These are phyloP conservation scores for Bemisia tabaci DNA, from an alignment of 1,140 invertebrate species.

Conservation along the genomic window DNA sequence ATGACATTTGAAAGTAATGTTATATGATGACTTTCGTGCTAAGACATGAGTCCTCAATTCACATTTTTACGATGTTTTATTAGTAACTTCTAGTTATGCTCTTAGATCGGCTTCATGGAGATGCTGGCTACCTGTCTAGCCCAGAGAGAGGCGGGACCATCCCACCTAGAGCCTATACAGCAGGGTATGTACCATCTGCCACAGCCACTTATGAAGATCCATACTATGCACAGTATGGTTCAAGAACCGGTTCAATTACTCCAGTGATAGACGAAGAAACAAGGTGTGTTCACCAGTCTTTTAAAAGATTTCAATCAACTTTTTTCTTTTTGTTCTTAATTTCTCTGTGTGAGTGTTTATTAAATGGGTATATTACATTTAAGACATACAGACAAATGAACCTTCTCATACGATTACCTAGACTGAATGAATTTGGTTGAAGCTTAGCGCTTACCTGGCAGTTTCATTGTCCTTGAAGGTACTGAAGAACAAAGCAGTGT, in stretches of 20 bases:
- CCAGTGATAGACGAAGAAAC: constrained; percentile 85
- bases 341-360: no score
- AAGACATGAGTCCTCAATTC: not conserved
- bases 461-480: no score
- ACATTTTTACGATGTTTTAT: not conserved
- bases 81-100: constrained; percentile 5
- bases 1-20: no score
- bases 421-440: no score
- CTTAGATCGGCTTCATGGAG: constrained; percentile 40
- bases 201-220: constrained; percentile 54
- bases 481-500: no score
- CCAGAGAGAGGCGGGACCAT: constrained; percentile 49
- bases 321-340: no score
- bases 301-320: no score
- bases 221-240: constrained; percentile 65
- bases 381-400: no score
- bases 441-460: no score
- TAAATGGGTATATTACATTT: no score
- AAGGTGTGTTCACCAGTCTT: constrained; percentile 40
- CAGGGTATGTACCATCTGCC: constrained; percentile 22
- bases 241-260: constrained; percentile 58
- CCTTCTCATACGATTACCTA: no score
- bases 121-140: constrained; percentile 71
- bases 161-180: constrained; percentile 27
- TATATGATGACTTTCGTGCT: no score